phyloP scores from a whole-genome alignment of 1,140 invertebrate genomes.

The Phocides pigmalion region DNA sequence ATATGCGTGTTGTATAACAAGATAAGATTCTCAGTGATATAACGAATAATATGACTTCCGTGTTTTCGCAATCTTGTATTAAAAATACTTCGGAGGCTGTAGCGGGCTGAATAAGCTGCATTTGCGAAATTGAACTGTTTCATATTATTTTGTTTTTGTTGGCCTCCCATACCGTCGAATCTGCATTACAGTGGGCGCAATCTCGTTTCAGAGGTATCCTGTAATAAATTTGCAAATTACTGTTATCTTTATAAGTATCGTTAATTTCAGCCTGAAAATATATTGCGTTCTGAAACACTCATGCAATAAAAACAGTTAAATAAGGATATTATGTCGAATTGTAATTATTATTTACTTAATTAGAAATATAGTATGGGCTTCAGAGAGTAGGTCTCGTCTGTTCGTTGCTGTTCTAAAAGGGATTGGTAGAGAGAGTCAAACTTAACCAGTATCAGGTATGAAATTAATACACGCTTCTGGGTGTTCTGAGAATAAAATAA shows the following conservation, averaged over 20 bases:
- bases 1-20: no score
- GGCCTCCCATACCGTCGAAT: neutral
- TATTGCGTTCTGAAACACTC: no score
- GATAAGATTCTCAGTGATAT: neutral
- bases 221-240: constrained; percentile 2
- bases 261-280: neutral
- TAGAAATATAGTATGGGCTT: no score
- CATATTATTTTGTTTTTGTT: constrained; percentile 17
- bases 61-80: neutral
- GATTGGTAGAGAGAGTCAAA: no score
- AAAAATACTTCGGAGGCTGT: neutral
- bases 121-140: constrained; percentile 21
- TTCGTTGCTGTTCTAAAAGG: no score
- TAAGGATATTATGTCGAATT: no score
- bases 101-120: constrained; percentile 1
- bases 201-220: constrained; percentile 1
- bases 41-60: neutral
- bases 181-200: constrained; percentile 15
- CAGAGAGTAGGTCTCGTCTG: no score
- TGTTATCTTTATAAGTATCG: neutral
- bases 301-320: no score
- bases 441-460: no score
- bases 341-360: no score
- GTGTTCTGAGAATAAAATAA: no score
- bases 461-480: no score